Conservation (phyloP, 2,888 invertebrate genomes). For the Drosophila gaucha region DNA sequence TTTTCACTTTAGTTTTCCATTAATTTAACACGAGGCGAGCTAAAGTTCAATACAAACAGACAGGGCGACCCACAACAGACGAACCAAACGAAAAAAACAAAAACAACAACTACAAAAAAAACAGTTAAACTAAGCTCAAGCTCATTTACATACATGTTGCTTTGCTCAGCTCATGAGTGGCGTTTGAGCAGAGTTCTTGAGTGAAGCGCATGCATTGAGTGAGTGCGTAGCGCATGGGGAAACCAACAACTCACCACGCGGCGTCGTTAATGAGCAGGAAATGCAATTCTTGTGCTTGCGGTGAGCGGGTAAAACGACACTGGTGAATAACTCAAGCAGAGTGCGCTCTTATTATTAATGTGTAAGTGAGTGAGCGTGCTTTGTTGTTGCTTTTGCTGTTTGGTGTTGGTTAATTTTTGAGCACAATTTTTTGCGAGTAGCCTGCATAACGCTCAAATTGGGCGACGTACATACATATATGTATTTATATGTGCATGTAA, state of each 20-base stretch:
- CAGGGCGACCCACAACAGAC: conserved; percentile 40
- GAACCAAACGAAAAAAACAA: conserved; percentile 16
- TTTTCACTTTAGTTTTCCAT: conserved; percentile 29
- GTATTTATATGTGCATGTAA: neutral
- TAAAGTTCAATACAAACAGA: conserved; percentile 42
- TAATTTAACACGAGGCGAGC: conserved; percentile 32
- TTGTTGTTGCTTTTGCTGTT: conserved; percentile 12
- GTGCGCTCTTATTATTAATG: conserved; percentile 39
- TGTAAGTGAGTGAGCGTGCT: conserved; percentile 44
- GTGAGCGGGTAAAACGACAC: conserved; percentile 39
- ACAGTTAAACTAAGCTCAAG: conserved; percentile 22
- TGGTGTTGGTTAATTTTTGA: conserved; percentile 53
- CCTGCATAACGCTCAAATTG: conserved; percentile 18
- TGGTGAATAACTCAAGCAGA: conserved; percentile 50
- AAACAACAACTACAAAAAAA: conserved; percentile 1
- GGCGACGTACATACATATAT: neutral
- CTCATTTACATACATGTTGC: conserved; percentile 77
- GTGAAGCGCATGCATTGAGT: conserved; percentile 38
- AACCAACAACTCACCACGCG: conserved; percentile 62
- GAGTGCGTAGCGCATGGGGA: conserved; percentile 36
- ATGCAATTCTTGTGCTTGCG: conserved; percentile 64
- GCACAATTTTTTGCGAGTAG: conserved; percentile 25
- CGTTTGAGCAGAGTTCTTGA: conserved; percentile 56
- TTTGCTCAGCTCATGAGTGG: conserved; percentile 21
- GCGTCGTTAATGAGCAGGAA: conserved; percentile 72